phyloP scores from a whole-genome alignment of 2,797 vertebrate genomes.

The Erethizon dorsatum region DNA sequence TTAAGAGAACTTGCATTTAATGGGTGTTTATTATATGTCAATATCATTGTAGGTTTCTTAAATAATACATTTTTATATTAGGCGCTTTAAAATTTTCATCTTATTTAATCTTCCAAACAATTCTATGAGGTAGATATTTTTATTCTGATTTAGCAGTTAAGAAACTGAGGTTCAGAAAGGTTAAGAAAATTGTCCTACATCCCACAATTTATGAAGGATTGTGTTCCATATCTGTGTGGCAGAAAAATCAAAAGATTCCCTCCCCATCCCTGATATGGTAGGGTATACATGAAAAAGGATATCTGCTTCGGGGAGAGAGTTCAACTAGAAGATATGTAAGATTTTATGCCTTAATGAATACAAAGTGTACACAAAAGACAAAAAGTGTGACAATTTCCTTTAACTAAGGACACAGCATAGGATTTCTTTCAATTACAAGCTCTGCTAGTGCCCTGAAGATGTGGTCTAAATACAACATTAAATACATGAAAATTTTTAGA shows the following conservation, averaged over 20 bases:
- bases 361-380: slow-evolving; percentile 39
- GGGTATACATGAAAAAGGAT: not conserved
- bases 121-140: not conserved
- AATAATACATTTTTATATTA: slow-evolving; percentile 51
- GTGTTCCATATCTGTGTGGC: not conserved
- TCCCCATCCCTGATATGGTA: not conserved
- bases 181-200: slow-evolving; percentile 26
- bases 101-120: slow-evolving; percentile 35
- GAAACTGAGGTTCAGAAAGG: slow-evolving; percentile 47
- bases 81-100: not conserved
- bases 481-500: not conserved
- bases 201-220: slow-evolving; percentile 1
- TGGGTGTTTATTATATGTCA: not conserved
- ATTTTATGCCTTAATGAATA: slow-evolving; percentile 1
- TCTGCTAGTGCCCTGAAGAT: not conserved
- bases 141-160: not conserved
- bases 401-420: not conserved
- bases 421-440: slow-evolving; percentile 22
- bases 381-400: slow-evolving; percentile 12
- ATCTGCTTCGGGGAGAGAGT: not conserved
- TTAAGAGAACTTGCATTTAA: not conserved
- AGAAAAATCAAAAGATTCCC: not conserved
- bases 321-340: slow-evolving; percentile 3
- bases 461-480: not conserved
- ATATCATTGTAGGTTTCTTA: slow-evolving; percentile 35